These are phyloP conservation scores for Reinhardtius hippoglossoides DNA, from an alignment of 2,113 vertebrate genomes.

Conservation along the genomic window DNA sequence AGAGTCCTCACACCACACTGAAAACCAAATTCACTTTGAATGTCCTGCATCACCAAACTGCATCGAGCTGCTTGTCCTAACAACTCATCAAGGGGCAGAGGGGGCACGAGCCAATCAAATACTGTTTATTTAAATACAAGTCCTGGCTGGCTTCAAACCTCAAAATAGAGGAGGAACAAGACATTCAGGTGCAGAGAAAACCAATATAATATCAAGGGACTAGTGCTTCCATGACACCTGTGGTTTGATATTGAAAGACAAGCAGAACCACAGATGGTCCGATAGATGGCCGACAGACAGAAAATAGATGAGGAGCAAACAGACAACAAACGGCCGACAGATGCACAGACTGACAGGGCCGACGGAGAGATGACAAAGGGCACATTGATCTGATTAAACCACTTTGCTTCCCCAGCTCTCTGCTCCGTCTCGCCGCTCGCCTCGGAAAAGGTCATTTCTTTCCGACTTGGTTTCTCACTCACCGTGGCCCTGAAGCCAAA, in stretches of 20 bases:
- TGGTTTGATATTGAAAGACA: not conserved
- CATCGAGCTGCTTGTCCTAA: too few species aligned
- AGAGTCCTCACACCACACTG: too few species aligned
- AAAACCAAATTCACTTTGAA: too few species aligned
- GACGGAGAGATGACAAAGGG: constrained; percentile 59
- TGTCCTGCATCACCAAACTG: too few species aligned
- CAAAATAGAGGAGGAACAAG: too few species aligned
- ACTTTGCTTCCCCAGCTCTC: constrained; percentile 37
- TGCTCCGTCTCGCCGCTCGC: constrained; percentile 22
- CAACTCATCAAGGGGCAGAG: too few species aligned
- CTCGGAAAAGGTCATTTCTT: constrained; percentile 54
- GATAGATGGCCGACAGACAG: constrained; percentile 2
- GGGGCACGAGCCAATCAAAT: too few species aligned
- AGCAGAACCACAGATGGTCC: not conserved
- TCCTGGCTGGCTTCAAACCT: too few species aligned
- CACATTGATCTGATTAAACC: constrained; percentile 66
- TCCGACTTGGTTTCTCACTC: constrained; percentile 49
- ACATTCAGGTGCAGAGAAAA: too few species aligned
- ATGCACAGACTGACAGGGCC: constrained; percentile 52
- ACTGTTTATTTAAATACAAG: too few species aligned
- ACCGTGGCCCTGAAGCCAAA: constrained; percentile 31
- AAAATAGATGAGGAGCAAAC: constrained; percentile 30
- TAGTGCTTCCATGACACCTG: too few species aligned
- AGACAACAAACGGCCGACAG: constrained; percentile 33
- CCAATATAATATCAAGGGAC: too few species aligned